These are phyloP conservation scores for Peromyscus eremicus DNA, from an alignment of 2,797 vertebrate species.

Conservation along the genomic window DNA sequence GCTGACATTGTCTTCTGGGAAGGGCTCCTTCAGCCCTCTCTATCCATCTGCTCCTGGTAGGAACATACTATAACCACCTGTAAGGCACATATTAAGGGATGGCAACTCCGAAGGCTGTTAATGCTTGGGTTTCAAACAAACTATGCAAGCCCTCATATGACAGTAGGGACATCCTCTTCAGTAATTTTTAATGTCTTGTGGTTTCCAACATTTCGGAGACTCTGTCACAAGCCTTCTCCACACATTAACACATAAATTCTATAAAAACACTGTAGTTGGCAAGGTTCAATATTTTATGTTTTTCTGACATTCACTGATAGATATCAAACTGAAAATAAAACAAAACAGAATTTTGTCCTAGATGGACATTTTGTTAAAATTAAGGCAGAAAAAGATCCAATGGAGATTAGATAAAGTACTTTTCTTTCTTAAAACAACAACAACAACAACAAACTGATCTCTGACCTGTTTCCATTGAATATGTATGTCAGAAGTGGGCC, in stretches of 20 bases:
- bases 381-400: slow-evolving; percentile 21
- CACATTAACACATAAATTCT: slow-evolving; percentile 1
- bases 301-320: background rate
- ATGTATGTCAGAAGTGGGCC: background rate
- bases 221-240: background rate
- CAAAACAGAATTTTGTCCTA: background rate
- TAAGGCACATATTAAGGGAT: background rate
- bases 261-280: background rate
- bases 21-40: background rate
- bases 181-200: background rate
- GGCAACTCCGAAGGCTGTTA: slow-evolving; percentile 7
- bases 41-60: background rate
- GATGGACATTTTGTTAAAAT: slow-evolving; percentile 24
- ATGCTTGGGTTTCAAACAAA: background rate
- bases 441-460: background rate
- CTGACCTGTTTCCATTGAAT: slow-evolving; percentile 27
- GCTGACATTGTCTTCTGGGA: background rate
- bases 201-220: slow-evolving; percentile 5
- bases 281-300: background rate
- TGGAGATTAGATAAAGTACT: background rate
- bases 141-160: background rate
- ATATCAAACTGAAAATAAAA: slow-evolving; percentile 28
- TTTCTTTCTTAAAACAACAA: background rate
- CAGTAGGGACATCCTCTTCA: background rate
- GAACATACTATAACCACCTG: background rate